Conservation (phyloP, 2,113 vertebrate genomes). For the Ochotona curzoniae region DNA sequence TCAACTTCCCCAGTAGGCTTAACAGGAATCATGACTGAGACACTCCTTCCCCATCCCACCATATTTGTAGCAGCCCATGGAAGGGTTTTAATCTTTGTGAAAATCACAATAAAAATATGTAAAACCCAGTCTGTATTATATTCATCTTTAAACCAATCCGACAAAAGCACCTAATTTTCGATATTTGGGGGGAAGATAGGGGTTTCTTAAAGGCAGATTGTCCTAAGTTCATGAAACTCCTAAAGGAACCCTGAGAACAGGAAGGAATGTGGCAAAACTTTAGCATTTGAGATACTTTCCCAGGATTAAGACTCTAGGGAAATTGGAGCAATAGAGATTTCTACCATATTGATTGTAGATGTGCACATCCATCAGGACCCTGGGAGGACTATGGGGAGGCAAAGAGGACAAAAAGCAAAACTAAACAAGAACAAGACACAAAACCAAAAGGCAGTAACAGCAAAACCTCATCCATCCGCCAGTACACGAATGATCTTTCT, state of each 20-base stretch:
- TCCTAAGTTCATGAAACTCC: background rate
- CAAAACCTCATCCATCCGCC: too few relatives aligned
- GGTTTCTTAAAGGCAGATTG: background rate
- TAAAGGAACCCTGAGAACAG: background rate
- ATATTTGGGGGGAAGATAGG: background rate
- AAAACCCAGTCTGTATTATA: background rate
- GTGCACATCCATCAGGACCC: background rate
- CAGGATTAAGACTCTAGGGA: background rate
- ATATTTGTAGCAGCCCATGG: background rate
- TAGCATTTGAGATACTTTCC: too few relatives aligned
- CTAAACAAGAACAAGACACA: background rate
- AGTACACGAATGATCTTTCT: background rate
- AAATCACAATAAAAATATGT: background rate
- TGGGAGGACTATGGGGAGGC: background rate
- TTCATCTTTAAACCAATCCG: background rate
- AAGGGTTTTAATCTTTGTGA: constrained; percentile 4
- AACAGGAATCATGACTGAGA: background rate
- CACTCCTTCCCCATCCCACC: background rate
- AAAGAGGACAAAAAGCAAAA: background rate
- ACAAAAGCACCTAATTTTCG: background rate
- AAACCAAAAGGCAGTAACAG: background rate
- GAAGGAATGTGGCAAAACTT: too few relatives aligned
- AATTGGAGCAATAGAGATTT: background rate
- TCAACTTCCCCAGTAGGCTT: background rate
- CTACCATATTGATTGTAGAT: background rate